Percentiles rank a stretch among this genome's conserved stretches.
phyloP scores from a whole-genome alignment of 2,888 invertebrate species.

The Tachystola acroxantha region DNA sequence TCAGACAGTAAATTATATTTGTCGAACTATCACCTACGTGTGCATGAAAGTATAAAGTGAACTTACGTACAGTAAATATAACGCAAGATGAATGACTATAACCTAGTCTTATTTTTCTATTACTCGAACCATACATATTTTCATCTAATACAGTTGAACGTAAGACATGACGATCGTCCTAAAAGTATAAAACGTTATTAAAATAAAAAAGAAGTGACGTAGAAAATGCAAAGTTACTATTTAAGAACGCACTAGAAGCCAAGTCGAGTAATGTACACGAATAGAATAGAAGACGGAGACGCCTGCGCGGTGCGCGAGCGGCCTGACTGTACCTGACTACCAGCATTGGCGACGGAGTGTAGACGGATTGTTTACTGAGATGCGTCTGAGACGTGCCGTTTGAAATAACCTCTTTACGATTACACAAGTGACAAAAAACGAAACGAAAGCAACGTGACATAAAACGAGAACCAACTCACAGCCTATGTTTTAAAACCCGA shows the following conservation, averaged over 20 bases:
- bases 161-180: conserved; percentile 43
- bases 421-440: conserved; percentile 37
- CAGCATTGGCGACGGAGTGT: conserved; percentile 63
- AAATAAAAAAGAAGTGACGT: conserved; percentile 50
- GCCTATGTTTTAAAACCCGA: conserved; percentile 66
- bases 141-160: conserved; percentile 53
- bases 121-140: conserved; percentile 56
- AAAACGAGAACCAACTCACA: conserved; percentile 75
- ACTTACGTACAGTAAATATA: conserved; percentile 66
- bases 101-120: conserved; percentile 69
- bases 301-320: conserved; percentile 41
- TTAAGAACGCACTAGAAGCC: conserved; percentile 60
- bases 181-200: conserved; percentile 63
- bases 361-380: conserved; percentile 73
- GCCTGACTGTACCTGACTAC: conserved; percentile 14
- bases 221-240: conserved; percentile 61
- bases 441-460: conserved; percentile 59
- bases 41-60: conserved; percentile 72
- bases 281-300: conserved; percentile 58
- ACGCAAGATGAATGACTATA: conserved; percentile 66
- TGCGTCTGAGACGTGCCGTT: conserved; percentile 74
- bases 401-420: conserved; percentile 49
- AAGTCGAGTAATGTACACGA: conserved; percentile 66
- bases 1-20: conserved; percentile 59
- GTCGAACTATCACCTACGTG: conserved; percentile 61